phyloP scores from a whole-genome alignment of 2,888 invertebrate species.

The Cosmorhoe ocellata region DNA sequence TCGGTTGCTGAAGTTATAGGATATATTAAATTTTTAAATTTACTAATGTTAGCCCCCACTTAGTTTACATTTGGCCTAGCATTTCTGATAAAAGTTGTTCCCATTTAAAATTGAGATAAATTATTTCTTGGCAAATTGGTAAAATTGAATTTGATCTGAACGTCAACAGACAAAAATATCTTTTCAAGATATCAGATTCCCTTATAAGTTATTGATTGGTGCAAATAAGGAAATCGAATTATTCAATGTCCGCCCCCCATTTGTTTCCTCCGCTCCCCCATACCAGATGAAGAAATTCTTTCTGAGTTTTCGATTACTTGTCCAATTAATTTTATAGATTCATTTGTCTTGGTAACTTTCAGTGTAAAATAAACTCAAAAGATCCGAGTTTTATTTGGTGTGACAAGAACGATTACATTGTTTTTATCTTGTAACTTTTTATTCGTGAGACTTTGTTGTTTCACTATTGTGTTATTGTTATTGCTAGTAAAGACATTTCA shows the following conservation, averaged over 20 bases:
- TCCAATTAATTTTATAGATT: slow-evolving; percentile 83
- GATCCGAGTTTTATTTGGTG: slow-evolving; percentile 13
- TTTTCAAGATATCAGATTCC: slow-evolving; percentile 64
- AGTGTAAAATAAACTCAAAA: slow-evolving; percentile 25
- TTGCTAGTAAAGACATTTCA: no score
- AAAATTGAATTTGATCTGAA: slow-evolving; percentile 26
- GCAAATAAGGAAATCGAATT: slow-evolving; percentile 83
- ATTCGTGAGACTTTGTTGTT: no score
- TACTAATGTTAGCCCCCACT: not conserved
- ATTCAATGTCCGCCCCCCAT: slow-evolving; percentile 82
- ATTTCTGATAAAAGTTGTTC: slow-evolving; percentile 11
- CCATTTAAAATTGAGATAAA: not conserved
- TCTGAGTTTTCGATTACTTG: slow-evolving; percentile 82
- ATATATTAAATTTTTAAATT: no score
- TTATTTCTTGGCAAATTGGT: not conserved
- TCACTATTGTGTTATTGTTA: not conserved
- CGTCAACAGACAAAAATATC: slow-evolving; percentile 49
- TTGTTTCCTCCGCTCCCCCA: slow-evolving; percentile 75
- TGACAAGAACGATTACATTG: slow-evolving; percentile 2
- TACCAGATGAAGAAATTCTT: slow-evolving; percentile 80
- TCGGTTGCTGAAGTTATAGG: no score
- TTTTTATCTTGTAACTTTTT: no score
- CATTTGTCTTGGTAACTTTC: slow-evolving; percentile 74
- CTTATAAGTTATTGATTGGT: slow-evolving; percentile 79
- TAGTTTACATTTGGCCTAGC: not conserved